Evolutionary conservation across 1,140 invertebrate species (phyloP).

Genomic region (Procambarus clarkii): DNA sequence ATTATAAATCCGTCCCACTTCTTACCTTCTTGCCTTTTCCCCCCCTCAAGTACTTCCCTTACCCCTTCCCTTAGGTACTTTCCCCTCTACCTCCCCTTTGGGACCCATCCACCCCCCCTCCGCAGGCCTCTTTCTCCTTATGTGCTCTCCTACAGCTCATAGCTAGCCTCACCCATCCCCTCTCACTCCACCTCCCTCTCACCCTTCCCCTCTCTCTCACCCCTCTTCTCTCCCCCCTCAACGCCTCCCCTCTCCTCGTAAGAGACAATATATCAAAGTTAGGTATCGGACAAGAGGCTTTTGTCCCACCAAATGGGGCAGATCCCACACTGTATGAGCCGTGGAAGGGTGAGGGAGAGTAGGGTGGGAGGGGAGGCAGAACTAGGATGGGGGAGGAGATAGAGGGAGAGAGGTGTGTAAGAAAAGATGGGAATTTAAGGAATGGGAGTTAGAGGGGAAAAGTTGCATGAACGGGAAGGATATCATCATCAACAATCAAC

Average conservation of each 20-base stretch:
- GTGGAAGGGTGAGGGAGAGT: not conserved
- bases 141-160: not conserved
- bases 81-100: too few species aligned
- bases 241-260: not conserved
- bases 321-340: constrained; percentile 53
- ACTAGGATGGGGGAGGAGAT: not conserved
- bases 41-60: too few species aligned
- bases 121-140: not conserved
- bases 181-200: constrained; percentile 1
- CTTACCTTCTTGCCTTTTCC: not conserved
- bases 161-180: not conserved
- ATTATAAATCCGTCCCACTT: not conserved
- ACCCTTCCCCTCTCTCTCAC: not conserved
- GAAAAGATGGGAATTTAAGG: not conserved
- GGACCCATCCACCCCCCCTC: not conserved
- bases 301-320: constrained; percentile 58
- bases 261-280: constrained; percentile 63
- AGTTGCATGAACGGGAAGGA: not conserved
- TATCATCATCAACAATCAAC: too few species aligned
- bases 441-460: not conserved
- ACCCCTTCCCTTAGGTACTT: too few species aligned
- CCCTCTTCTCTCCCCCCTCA: not conserved
- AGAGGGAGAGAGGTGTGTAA: not conserved
- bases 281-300: constrained; percentile 52
- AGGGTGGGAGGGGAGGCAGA: not conserved